Conservation (phyloP, 2,113 vertebrate genomes). For the Martes martes region DNA sequence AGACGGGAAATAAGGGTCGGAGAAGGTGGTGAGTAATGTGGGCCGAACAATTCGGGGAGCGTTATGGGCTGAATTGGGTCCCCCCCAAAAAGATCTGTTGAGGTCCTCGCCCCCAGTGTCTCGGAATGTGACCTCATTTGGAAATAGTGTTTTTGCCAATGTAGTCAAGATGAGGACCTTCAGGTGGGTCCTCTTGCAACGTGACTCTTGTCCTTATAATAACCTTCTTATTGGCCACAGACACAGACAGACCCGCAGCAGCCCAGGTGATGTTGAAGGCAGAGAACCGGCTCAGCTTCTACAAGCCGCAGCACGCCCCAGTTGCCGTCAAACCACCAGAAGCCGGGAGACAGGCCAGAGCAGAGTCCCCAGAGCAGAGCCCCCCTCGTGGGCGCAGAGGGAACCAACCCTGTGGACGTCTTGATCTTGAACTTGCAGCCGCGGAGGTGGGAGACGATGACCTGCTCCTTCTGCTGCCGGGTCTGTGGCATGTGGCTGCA, state of each 20-base stretch:
- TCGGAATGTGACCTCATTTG: too few relatives aligned
- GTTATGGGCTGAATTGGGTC: rapidly evolving
- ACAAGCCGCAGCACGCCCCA: too few relatives aligned
- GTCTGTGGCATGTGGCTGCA: neutral
- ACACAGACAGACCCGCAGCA: neutral
- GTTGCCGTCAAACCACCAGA: neutral
- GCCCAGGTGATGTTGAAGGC: rapidly evolving
- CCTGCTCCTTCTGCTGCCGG: neutral
- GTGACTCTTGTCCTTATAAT: neutral
- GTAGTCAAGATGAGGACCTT: neutral
- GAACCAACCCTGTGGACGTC: neutral
- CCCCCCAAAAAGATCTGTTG: rapidly evolving
- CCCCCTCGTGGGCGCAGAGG: neutral
- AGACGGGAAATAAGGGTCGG: neutral
- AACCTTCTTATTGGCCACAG: neutral
- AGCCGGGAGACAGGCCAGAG: too few relatives aligned
- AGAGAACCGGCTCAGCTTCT: neutral
- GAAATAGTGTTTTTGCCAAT: neutral
- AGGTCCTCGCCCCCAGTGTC: neutral
- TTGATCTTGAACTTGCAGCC: neutral
- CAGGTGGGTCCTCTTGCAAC: neutral
- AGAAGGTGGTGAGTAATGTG: neutral
- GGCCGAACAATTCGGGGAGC: neutral
- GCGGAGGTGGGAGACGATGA: neutral
- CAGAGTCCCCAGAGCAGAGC: too few relatives aligned